Base-by-base conservation (phyloP, 2,113 vertebrate species). In the Corydoras maculifer region DNA sequence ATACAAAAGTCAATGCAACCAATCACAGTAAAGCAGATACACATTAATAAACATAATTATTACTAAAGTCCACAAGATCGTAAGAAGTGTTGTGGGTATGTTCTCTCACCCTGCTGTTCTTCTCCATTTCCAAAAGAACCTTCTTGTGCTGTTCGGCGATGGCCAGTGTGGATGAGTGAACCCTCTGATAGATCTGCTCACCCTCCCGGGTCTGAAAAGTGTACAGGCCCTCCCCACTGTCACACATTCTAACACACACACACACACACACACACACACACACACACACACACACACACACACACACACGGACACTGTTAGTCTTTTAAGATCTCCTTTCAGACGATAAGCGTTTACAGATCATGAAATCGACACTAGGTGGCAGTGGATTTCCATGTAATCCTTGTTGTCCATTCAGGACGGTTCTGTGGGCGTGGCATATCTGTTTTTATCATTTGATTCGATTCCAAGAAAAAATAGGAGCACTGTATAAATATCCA, bases 161-260 rank as follows among this genome's bases (percentile, higher is more conserved):
- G 70, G 93, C 90, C 84, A 98, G 76, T 0, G 95, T 98, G 61
- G 94, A 94, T 0, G 91, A 92, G 87, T 98, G 97, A 64, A 99
- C 97, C 0, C 93, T 91, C 83, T 98, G 94, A 83, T 99, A 99
- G 81, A 99, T 97, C 87, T 96, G 93, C 68, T 98, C 96, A 0
- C 97, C 96, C 12, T 98, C 94, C 81, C 92, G 91, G 0, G 97
- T 99, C 91, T 99, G 94, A 83, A 98, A 98, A 63, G 95, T 99
- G 87, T 96, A 99, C 58, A 98, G 92, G 11, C 97, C 97, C 84
- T 99, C 97, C 0, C 93, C 94, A 0, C 93, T 93, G 0, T 98
- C 94, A 0, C 95, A 98, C 92, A 97, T 94, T 87, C 96, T 98
- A 79, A 77, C 63, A 80, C 53, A 78, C 29, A 70, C 31, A 55